Conservation (phyloP, 2,888 invertebrate species). For the Chalcis sispes region DNA sequence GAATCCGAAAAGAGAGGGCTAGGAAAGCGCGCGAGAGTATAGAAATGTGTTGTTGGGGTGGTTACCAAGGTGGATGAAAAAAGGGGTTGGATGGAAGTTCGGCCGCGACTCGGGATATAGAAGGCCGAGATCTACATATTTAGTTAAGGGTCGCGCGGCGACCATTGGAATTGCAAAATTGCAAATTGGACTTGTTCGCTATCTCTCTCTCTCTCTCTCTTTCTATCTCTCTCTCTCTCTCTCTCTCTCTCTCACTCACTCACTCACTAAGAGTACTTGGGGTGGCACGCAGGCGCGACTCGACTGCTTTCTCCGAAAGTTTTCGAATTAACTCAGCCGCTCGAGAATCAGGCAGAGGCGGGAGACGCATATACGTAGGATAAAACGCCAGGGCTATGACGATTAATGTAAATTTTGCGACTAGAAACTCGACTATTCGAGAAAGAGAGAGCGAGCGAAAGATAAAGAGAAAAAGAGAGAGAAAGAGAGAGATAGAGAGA, state of each 20-base stretch:
- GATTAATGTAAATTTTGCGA: conserved; percentile 64
- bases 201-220: too few species aligned
- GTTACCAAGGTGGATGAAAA: conserved; percentile 29
- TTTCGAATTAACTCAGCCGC: conserved; percentile 67
- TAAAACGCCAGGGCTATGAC: conserved; percentile 45
- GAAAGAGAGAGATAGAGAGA: not conserved
- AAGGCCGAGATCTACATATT: conserved; percentile 72
- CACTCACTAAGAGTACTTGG: too few species aligned
- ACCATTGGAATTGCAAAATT: conserved; percentile 76
- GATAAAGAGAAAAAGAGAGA: not conserved
- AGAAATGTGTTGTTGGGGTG: not conserved
- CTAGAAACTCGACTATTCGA: conserved; percentile 12
- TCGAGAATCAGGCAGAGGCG: conserved; percentile 40
- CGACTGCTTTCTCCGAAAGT: conserved; percentile 59
- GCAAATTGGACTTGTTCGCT: conserved; percentile 75
- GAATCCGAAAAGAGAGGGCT: not conserved
- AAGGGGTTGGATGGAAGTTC: too few species aligned
- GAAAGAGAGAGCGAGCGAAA: not conserved
- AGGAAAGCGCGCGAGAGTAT: not conserved
- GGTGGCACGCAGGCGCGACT: not conserved
- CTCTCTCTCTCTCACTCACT: not conserved
- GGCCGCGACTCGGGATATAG: conserved; percentile 30
- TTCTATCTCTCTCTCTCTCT: too few species aligned
- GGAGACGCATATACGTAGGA: conserved; percentile 22
- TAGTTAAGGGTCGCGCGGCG: conserved; percentile 70